Evolutionary conservation across 2,797 vertebrate genomes (phyloP), one percentile per base, ranked within the genome.

Genomic region (Amblyopsis hoosieri): DNA sequence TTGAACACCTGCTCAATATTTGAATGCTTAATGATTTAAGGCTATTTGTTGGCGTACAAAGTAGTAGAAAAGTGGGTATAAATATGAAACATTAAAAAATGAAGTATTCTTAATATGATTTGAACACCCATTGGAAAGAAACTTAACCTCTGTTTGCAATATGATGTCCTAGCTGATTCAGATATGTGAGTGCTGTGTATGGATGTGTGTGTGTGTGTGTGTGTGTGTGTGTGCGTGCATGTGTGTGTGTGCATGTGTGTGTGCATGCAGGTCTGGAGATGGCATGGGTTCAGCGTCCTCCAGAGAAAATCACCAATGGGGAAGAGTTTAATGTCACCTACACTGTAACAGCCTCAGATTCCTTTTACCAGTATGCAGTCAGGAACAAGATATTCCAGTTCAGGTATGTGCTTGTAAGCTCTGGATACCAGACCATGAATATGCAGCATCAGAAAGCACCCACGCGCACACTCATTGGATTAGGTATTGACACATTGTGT

Each of bases 271-370:
- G 91, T 60, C 84, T 94, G 69, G 93, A 94, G 64, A 93, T 93
- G 91, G 82, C 87, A 5, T 94, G 91, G 91, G 81, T 93, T 19
- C 87, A 90, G 37, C 86, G 88, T 52, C 91, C 91, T 31, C 90
- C 91, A 11, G 90, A 90, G 66, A 92, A 92, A 78, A 80, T 91
- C 1, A 80, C 81, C 3, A 82, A 83, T 2, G 89, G 90, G 2
- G 87, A 93, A 65, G 90, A 93, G 69, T 93, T 94, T 72, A 93
- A 91, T 10, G 91, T 94, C 56, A 79, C 85, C 0, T 92, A 91
- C 67, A 84, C 87, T 0, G 86, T 93, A 64, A 90, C 72, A 0
- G 91, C 89, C 1, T 83, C 85, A 23, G 86, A 93, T 72, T 90
- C 84, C 3, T 94, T 93, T 68, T 92, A 91, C 3, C 74, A 92